These are phyloP conservation scores for Chaetodon trifascialis DNA, from an alignment of 2,113 vertebrate species.

Conservation along the genomic window DNA sequence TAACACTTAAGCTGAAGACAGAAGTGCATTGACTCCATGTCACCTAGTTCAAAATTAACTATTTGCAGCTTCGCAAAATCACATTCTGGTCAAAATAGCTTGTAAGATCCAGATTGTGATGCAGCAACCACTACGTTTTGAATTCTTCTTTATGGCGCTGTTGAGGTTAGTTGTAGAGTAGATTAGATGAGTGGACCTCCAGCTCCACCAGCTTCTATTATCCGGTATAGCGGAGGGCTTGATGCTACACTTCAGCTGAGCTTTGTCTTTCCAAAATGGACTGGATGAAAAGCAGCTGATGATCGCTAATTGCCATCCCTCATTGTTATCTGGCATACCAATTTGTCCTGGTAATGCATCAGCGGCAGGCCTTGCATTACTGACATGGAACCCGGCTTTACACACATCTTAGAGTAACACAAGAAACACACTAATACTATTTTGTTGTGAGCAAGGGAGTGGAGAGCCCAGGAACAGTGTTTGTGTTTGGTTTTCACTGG, in stretches of 20 bases:
- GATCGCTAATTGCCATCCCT: slow-evolving; percentile 12
- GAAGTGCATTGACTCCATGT: slow-evolving; percentile 23
- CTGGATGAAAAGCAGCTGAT: slow-evolving; percentile 19
- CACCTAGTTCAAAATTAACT: slow-evolving; percentile 26
- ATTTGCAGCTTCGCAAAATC: slow-evolving; percentile 35
- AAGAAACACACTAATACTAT: not conserved
- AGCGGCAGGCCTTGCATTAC: not conserved
- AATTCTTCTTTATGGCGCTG: not conserved
- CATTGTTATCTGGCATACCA: not conserved
- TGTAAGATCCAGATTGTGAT: not conserved
- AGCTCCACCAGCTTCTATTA: slow-evolving; percentile 28
- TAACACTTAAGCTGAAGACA: slow-evolving; percentile 5
- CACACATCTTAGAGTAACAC: not conserved
- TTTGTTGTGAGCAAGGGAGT: not conserved
- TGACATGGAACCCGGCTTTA: not conserved
- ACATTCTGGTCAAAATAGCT: slow-evolving; percentile 26
- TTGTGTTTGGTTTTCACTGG: not conserved
- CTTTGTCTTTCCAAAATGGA: slow-evolving; percentile 2
- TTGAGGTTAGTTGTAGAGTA: slow-evolving; percentile 1
- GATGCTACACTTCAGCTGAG: slow-evolving; percentile 4
- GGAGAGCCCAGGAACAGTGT: not conserved
- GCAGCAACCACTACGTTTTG: not conserved
- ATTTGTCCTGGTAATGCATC: slow-evolving; percentile 9
- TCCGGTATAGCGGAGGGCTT: not conserved
- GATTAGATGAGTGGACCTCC: slow-evolving; percentile 3